These are phyloP conservation scores for Pseudanteris insignis DNA, from an alignment of 2,888 invertebrate genomes.

Conservation along the genomic window DNA sequence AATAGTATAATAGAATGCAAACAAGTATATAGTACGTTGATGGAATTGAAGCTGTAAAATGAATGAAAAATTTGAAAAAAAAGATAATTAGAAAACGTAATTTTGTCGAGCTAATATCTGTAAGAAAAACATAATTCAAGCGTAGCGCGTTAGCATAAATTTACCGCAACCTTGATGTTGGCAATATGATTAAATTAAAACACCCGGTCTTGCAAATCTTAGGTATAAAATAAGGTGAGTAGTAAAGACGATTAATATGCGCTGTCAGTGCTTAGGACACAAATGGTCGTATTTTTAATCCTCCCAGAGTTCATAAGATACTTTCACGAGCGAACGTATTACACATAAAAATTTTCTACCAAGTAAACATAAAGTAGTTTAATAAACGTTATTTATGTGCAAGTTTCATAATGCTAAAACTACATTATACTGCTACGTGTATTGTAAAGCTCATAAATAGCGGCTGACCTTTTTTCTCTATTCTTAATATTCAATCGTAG, in stretches of 20 bases:
- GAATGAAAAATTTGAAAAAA: constrained; percentile 13
- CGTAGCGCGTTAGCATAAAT: constrained; percentile 26
- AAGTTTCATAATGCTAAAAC: constrained; percentile 39
- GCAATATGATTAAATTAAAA: constrained; percentile 40
- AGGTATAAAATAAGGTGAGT: constrained; percentile 36
- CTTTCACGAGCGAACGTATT: constrained; percentile 38
- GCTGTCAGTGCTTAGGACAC: constrained; percentile 40
- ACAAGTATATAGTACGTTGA: not conserved
- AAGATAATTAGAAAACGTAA: constrained; percentile 21
- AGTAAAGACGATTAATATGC: constrained; percentile 42
- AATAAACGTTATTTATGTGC: constrained; percentile 44
- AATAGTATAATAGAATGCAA: no score
- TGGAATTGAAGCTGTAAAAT: no score
- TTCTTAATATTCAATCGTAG: no score
- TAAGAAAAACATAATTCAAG: no score
- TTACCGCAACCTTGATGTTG: constrained; percentile 25
- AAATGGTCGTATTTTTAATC: constrained; percentile 43
- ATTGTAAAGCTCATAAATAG: constrained; percentile 21
- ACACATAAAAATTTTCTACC: constrained; percentile 41
- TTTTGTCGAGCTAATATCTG: no score
- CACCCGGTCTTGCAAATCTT: constrained; percentile 24
- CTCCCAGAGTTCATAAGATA: constrained; percentile 41
- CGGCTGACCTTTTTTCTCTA: no score
- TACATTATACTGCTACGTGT: constrained; percentile 26
- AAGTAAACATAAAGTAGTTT: constrained; percentile 43